A percentile compares a stretch with the other conserved stretches of the same genome.
phyloP scores from a whole-genome alignment of 2,888 invertebrate species.

The Aplocera efformata region DNA sequence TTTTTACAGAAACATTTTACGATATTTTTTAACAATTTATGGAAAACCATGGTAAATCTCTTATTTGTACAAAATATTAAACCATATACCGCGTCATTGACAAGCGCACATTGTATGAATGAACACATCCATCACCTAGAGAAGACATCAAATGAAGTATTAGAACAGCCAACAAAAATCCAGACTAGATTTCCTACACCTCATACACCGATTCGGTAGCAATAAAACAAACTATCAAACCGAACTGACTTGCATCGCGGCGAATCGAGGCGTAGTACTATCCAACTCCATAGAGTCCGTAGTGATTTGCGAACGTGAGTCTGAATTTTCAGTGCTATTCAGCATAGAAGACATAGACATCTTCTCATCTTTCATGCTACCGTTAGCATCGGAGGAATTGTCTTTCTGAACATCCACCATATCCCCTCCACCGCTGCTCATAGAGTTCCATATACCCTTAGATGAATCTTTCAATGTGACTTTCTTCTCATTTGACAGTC shows the following conservation, averaged over 20 bases:
- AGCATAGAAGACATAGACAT: slow-evolving; percentile 64
- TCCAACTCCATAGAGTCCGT: slow-evolving; percentile 75
- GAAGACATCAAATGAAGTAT: slow-evolving; percentile 3
- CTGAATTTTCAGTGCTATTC: slow-evolving; percentile 67
- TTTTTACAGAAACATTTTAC: slow-evolving; percentile 3
- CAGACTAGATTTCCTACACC: slow-evolving; percentile 18
- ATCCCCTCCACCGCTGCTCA: slow-evolving; percentile 72
- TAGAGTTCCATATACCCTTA: slow-evolving; percentile 70
- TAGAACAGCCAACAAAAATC: slow-evolving; percentile 11
- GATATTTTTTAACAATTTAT: slow-evolving; percentile 5
- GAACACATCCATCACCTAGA: slow-evolving; percentile 12
- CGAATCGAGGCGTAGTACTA: slow-evolving; percentile 70
- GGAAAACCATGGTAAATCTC: slow-evolving; percentile 6
- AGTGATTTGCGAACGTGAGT: slow-evolving; percentile 72
- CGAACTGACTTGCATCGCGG: slow-evolving; percentile 82
- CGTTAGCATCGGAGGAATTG: slow-evolving; percentile 55
- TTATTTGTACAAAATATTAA: background rate
- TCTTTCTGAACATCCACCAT: slow-evolving; percentile 73
- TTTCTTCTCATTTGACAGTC: slow-evolving; percentile 61
- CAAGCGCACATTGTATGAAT: slow-evolving; percentile 4
- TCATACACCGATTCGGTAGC: slow-evolving; percentile 11
- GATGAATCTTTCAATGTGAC: slow-evolving; percentile 67
- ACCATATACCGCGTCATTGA: background rate
- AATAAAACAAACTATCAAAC: slow-evolving; percentile 41
- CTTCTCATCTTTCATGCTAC: slow-evolving; percentile 72